phyloP scores from a whole-genome alignment of 2,888 invertebrate species.

The Prostheceraeus crozeri region DNA sequence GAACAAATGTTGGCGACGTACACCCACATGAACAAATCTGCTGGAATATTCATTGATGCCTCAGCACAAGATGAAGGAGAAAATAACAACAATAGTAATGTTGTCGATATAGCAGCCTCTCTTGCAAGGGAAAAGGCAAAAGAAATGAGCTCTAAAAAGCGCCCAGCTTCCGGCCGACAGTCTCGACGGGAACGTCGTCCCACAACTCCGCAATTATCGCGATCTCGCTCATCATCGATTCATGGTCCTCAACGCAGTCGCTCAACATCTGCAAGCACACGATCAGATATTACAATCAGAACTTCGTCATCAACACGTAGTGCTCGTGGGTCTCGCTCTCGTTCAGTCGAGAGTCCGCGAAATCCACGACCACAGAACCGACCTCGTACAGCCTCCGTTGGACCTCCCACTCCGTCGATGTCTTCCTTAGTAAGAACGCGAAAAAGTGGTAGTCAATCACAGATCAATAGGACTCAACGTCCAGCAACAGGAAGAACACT shows the following conservation, averaged over 20 bases:
- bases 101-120: too few species aligned
- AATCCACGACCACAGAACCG: neutral
- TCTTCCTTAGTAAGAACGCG: neutral
- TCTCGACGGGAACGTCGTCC: neutral
- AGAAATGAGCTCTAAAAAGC: too few species aligned
- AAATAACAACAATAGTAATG: too few species aligned
- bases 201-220: neutral
- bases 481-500: neutral
- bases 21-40: conserved; percentile 56
- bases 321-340: neutral
- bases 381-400: neutral
- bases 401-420: conserved; percentile 1
- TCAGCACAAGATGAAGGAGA: too few species aligned
- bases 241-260: too few species aligned
- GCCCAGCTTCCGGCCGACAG: too few species aligned
- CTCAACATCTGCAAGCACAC: too few species aligned
- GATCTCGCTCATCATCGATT: too few species aligned
- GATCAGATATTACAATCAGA: neutral
- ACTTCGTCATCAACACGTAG: neutral
- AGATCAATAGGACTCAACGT: neutral
- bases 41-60: conserved; percentile 48
- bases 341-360: neutral
- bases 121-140: too few species aligned
- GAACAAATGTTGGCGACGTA: conserved; percentile 56
- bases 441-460: neutral